Conservation (phyloP, 2,113 vertebrate genomes). For the Aspidoscelis tigris region DNA sequence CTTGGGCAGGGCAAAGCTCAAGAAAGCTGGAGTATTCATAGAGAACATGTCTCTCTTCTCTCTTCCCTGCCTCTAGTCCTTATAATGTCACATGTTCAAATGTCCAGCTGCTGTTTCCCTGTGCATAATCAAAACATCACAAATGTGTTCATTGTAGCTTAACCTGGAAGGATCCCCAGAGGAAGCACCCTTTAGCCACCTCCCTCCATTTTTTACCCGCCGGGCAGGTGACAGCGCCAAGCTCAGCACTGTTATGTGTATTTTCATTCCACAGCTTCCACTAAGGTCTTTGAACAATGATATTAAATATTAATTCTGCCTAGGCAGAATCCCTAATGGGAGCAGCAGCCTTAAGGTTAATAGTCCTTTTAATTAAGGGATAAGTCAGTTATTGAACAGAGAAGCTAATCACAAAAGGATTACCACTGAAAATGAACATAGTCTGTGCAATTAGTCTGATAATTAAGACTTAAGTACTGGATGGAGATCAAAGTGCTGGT, state of each 20-base stretch:
- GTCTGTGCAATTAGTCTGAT: slow-evolving; percentile 97
- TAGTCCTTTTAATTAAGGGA: slow-evolving; percentile 98
- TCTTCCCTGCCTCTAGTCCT: slow-evolving; percentile 22
- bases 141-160: background rate
- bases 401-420: slow-evolving; percentile 95
- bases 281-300: slow-evolving; percentile 74
- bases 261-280: slow-evolving; percentile 73
- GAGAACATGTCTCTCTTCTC: background rate
- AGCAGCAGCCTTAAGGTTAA: slow-evolving; percentile 92
- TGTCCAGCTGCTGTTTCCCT: slow-evolving; percentile 46
- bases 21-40: background rate
- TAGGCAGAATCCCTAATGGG: slow-evolving; percentile 83
- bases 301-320: slow-evolving; percentile 82
- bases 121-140: slow-evolving; percentile 16
- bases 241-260: slow-evolving; percentile 12
- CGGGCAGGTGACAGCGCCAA: slow-evolving; percentile 59
- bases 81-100: slow-evolving; percentile 28
- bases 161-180: slow-evolving; percentile 49
- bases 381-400: slow-evolving; percentile 92
- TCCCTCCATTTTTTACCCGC: slow-evolving; percentile 44
- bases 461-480: slow-evolving; percentile 98
- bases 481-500: slow-evolving; percentile 93
- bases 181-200: slow-evolving; percentile 51
- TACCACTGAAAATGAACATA: slow-evolving; percentile 94
- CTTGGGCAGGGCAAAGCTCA: background rate